Base-by-base conservation (phyloP, 2,888 invertebrate genomes). In the Drosophila formosana region DNA sequence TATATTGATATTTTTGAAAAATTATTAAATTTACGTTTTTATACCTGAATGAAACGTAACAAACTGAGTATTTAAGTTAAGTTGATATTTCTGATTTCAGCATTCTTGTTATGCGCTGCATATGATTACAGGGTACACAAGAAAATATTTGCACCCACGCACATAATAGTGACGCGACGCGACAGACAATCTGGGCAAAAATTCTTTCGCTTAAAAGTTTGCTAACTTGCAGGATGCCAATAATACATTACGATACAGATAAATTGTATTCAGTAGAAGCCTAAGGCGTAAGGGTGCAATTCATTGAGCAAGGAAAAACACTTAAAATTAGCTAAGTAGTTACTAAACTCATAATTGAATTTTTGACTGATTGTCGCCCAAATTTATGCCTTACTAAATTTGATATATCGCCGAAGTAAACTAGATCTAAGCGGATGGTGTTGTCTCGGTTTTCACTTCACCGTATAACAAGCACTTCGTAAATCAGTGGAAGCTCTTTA, bases 101-200 rank as follows among this genome's bases (percentile, higher is more conserved):
- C 8, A 41, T 45, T 11, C 50, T 34, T 23, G 3, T 7, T 13
- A 18, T 9, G 1, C 8, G 0, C 9, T 6, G 13, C 0, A 3
- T 28, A 18, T 47, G 5, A 30, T 23, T 52, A 28, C 7, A 61
- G 56, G 56, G 61, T 68, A 61, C 8, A 8, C 1, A 18, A 2
- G 55, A 47, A 52, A 18, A 46, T 56, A 52, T 56, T 52, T 43
- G 26, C 52, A 61, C 75, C 75, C 72, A 72, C 72, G 56, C 69
- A 72, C 30, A 43, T 25, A 52, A n/a, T n/a, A 45, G 18, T 2
- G 18, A 18, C 18, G 18, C 28, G 11, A 68, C 55, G 46, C 34
- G 32, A 43, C 9, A 26, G 26, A 46, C 26, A 41, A 58, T 57
- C 57, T 26, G 47, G 11, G 37, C 18, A 39, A 39, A 49, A 58